A percentile compares a stretch with the other conserved stretches of the same genome.
phyloP scores from a whole-genome alignment of 2,113 vertebrate species.

The Oryzias curvinotus region DNA sequence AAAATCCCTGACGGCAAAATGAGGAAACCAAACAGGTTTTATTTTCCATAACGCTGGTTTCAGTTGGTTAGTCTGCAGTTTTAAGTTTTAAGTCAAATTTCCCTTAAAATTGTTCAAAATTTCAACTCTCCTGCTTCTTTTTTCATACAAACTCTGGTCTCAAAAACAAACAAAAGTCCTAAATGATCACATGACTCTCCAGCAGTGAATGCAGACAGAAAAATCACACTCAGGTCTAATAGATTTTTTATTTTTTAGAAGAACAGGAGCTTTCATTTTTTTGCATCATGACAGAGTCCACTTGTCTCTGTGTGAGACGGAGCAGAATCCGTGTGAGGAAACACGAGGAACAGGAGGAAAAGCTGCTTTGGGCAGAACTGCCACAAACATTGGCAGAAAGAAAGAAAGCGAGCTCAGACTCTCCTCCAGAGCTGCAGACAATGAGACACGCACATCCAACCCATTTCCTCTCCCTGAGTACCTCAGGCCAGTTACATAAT shows the following conservation, averaged over 20 bases:
- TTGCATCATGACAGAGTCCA: slow-evolving; percentile 3
- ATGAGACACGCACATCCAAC: not conserved
- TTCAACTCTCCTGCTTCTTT: too few relatives aligned
- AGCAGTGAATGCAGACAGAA: too few relatives aligned
- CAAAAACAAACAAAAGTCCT: too few relatives aligned
- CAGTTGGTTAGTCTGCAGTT: too few relatives aligned
- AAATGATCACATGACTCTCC: too few relatives aligned
- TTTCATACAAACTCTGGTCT: too few relatives aligned
- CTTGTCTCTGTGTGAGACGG: not conserved
- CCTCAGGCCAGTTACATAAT: not conserved
- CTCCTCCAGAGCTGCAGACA: not conserved
- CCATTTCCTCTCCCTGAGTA: not conserved
- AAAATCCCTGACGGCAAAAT: too few relatives aligned
- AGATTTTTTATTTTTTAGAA: slow-evolving; percentile 6
- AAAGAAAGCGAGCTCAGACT: not conserved
- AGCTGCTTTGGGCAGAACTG: not conserved
- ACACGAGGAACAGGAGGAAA: not conserved
- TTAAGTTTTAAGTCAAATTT: too few relatives aligned
- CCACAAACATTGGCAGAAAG: not conserved
- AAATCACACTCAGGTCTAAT: not conserved
- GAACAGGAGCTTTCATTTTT: not conserved
- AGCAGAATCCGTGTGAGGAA: not conserved
- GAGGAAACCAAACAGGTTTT: too few relatives aligned
- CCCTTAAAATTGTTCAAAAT: too few relatives aligned
- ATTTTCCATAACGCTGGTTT: too few relatives aligned